Conservation (phyloP, 2,797 vertebrate genomes). For the Poecilia picta region DNA sequence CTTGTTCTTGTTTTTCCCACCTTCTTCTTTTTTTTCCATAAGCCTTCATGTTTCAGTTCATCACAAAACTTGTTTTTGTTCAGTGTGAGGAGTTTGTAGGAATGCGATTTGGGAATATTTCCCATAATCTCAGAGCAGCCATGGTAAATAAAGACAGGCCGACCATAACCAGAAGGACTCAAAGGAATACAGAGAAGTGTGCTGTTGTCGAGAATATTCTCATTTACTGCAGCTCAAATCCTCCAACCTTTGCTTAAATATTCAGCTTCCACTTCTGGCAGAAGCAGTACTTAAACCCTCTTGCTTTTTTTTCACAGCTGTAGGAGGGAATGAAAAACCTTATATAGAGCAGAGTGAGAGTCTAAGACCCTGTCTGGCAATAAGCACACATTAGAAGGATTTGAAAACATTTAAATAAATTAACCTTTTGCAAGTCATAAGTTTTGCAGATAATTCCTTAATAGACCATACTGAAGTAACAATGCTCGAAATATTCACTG, state of each 20-base stretch:
- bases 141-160: constrained; percentile 23
- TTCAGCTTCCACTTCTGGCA: background rate
- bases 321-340: constrained; percentile 19
- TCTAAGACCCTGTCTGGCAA: constrained; percentile 24
- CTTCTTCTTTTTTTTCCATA: background rate
- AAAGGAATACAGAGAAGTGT: background rate
- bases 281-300: background rate
- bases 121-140: constrained; percentile 30
- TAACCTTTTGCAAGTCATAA: constrained; percentile 16
- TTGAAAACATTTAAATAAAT: constrained; percentile 27
- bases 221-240: constrained; percentile 22
- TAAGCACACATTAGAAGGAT: constrained; percentile 21
- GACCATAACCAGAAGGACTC: background rate
- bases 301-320: constrained; percentile 3
- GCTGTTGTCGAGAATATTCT: constrained; percentile 8
- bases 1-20: constrained; percentile 6
- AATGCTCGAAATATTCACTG: background rate
- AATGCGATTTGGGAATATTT: constrained; percentile 35
- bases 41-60: constrained; percentile 36
- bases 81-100: constrained; percentile 26
- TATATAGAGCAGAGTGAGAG: constrained; percentile 21
- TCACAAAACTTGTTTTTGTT: constrained; percentile 25
- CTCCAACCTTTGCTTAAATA: constrained; percentile 13
- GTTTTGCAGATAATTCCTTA: constrained; percentile 13
- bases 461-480: constrained; percentile 22